Base-by-base conservation (phyloP, 2,888 invertebrate species). In the Cerceris rybyensis region DNA sequence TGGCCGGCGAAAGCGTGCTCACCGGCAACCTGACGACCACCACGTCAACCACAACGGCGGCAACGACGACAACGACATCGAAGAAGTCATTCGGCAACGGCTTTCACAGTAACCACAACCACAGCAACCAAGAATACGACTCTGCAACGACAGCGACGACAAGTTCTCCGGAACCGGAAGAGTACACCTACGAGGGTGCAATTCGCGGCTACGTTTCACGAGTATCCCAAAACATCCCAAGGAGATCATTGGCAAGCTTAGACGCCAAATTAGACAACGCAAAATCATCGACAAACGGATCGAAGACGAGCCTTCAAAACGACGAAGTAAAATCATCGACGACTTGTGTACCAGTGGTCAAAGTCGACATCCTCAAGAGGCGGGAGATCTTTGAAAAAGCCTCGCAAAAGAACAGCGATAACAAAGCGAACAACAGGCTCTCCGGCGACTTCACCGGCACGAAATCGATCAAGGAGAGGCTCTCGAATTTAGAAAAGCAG, bases 151-250 rank as follows among this genome's bases (percentile, higher is more conserved):
- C 95, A 70, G 95, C 94, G 84, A 95, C 95, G 57, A 94, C 94
- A 84, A 95, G 95, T 90, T 95, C 96, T 58, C 95, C 95, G 1
- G 95, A 96, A 92, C 95, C 95, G 46, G 95, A 96, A 88, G 97
- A 97, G 91, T 97, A 97, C 92, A 97, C 97, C 0, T 97, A 97
- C 91, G 97, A 97, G 92, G 96, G 96, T 86, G 97, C 97, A 86
- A 97, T 97, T 86, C 96, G 97, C 90, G 96, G 96, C 85, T 97
- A 97, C 92, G 96, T 97, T 86, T 96, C 96, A 66, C 94, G 96
- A 84, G 96, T 96, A 60, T 80, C 91, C 14, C 92, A 91, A 61
- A 92, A 90, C 57, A 89, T 91, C 64, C 91, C 92, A 0, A 91
- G 93, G 87, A 90, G 93, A 78, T 88, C 91, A 0, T 68, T 91